phyloP scores from a whole-genome alignment of 2,888 invertebrate species.

The Acanthococcus lagerstroemiae region DNA sequence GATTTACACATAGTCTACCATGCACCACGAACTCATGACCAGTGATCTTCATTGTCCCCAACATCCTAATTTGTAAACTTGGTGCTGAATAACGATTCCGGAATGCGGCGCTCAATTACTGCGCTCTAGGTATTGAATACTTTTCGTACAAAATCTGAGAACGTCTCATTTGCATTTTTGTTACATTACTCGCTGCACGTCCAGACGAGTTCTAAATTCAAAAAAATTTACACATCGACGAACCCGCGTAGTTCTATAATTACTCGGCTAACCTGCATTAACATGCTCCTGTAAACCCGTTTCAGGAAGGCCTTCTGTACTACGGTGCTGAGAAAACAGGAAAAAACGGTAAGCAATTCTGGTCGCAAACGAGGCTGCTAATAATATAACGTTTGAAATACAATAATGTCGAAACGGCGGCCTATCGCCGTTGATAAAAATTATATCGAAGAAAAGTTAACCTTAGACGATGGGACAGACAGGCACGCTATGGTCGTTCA shows the following conservation, averaged over 20 bases:
- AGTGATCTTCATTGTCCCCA: no score
- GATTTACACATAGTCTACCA: no score
- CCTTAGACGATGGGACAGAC: conserved; percentile 26
- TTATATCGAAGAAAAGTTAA: conserved; percentile 21
- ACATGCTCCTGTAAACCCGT: background rate
- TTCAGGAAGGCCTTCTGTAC: background rate
- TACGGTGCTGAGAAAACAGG: background rate
- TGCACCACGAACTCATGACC: no score
- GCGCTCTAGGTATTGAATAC: no score
- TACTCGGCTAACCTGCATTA: background rate
- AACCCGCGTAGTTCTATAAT: background rate
- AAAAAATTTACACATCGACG: no score
- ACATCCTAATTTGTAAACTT: no score
- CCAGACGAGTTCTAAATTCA: background rate
- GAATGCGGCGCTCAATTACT: no score
- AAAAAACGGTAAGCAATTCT: conserved; percentile 23
- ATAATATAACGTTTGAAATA: background rate
- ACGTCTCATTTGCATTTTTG: no score
- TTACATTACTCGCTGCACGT: no score
- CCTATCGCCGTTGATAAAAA: conserved; percentile 16
- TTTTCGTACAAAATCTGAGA: no score
- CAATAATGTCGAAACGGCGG: conserved; percentile 8
- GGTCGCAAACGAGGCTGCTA: conserved; percentile 25
- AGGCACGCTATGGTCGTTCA: conserved; percentile 20
- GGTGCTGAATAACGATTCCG: no score